Conservation (phyloP, 2,797 vertebrate genomes). For the Enteromius unitaeniatus region DNA sequence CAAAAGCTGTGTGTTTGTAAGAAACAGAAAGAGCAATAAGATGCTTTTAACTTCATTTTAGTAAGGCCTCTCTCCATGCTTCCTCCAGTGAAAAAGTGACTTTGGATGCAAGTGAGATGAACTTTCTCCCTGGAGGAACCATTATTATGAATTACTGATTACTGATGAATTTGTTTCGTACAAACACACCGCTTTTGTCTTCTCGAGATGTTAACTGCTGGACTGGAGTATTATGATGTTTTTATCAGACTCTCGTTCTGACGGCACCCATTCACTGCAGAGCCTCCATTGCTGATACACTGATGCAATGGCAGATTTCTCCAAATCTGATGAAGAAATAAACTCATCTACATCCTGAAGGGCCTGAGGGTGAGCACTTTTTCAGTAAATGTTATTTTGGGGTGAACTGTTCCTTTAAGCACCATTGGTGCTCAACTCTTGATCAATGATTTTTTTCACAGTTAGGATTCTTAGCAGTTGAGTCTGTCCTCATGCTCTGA, state of each 20-base stretch:
- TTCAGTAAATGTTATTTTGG: not conserved
- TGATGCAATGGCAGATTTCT: not conserved
- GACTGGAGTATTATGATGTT: not conserved
- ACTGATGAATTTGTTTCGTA: not conserved
- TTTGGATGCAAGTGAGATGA: not conserved
- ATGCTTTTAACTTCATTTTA: not conserved
- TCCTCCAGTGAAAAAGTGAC: too few species aligned
- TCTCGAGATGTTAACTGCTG: not conserved
- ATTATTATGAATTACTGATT: not conserved
- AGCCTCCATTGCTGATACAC: not conserved
- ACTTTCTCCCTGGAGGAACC: not conserved
- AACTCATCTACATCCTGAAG: not conserved
- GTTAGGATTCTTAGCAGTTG: not conserved
- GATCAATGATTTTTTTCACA: not conserved
- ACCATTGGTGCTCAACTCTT: not conserved
- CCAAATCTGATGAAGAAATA: not conserved
- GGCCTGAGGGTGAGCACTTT: not conserved
- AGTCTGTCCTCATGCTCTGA: not conserved
- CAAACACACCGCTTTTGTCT: not conserved
- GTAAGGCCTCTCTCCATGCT: too few species aligned
- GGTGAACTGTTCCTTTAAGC: not conserved
- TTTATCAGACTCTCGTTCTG: not conserved
- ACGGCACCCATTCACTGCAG: not conserved
- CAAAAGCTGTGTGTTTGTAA: not conserved
- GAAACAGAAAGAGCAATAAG: not conserved